These are phyloP conservation scores for Agrochola circellaris DNA, from an alignment of 2,888 invertebrate genomes.

Conservation along the genomic window DNA sequence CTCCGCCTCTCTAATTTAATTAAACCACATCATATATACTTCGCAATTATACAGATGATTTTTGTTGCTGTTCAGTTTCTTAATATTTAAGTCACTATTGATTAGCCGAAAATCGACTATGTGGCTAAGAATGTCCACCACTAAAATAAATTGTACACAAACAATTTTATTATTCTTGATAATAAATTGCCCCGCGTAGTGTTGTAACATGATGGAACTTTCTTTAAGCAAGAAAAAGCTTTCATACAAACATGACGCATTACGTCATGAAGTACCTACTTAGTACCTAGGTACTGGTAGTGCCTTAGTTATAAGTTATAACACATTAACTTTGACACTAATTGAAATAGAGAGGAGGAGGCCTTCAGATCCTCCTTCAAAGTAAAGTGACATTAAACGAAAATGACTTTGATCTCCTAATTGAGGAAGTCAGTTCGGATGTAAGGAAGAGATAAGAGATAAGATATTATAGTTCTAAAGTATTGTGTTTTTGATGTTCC, in stretches of 20 bases:
- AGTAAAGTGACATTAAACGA: background rate
- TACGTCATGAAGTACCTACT: conserved; percentile 15
- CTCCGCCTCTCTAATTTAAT: background rate
- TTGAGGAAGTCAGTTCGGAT: background rate
- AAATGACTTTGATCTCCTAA: background rate
- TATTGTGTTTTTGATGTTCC: background rate
- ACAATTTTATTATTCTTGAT: background rate
- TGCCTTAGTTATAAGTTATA: conserved; percentile 27
- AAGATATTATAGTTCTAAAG: background rate
- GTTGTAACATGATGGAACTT: conserved; percentile 47
- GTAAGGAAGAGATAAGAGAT: too few relatives aligned
- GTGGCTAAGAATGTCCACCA: background rate
- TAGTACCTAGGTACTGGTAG: background rate
- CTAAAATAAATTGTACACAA: background rate
- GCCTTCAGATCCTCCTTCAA: background rate
- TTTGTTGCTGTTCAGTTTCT: background rate
- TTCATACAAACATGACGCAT: conserved; percentile 53
- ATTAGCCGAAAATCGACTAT: background rate
- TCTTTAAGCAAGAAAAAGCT: conserved; percentile 65
- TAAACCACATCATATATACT: too few relatives aligned
- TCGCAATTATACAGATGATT: background rate
- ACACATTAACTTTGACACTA: conserved; percentile 17
- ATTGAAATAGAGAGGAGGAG: background rate
- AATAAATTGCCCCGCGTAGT: conserved; percentile 3
- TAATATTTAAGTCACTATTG: background rate